Base-by-base conservation (phyloP, 2,113 vertebrate species). In the Athene cunicularia region DNA sequence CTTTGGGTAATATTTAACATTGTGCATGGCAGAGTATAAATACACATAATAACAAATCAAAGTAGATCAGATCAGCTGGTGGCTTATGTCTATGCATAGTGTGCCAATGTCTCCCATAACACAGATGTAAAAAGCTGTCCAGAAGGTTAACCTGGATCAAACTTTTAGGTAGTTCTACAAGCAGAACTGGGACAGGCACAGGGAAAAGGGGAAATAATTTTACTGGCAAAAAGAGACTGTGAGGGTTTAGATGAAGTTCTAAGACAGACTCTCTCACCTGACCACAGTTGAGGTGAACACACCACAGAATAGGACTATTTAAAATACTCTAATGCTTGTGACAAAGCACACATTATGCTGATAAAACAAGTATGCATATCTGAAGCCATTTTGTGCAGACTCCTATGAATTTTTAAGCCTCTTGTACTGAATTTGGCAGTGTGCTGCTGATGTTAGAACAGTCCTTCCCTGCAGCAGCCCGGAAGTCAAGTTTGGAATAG, bases 331-430 rank as follows among this genome's bases (percentile, higher is more conserved):
- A 32, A 33, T 59, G 14, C 12, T 70, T 79, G 26, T 75, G 43
- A 43, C 19, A 56, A 24, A 60, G 15, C 23, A 18, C 45, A 55
- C 0, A 0, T 19, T 32, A 41, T 14, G 27, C 15, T 72, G 49
- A 75, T 22, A 30, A 66, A 87, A 74, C 33, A 49, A 7, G 12
- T 13, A 35, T 13, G 24, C 33, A 66, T 49, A 67, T 89, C 39
- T 68, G 67, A 70, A 88, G 70, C 22, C 1, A 67, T 72, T 81
- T 59, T 80, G 11, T 74, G 23, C 9, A 28, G 15, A 37, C 63
- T 68, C 37, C 3, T 32, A 20, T 12, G 4, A 64, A n/a, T 7
- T 60, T 85, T 91, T 50, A 74, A 77, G 35, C 21, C 14, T 64
- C 7, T 77, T 81, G 32, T 56, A 58, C 59, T 74, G 47, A 88